Evolutionary conservation across 2,888 invertebrate genomes (phyloP), one percentile per base, ranked within the genome.

Genomic region (Macrophya annulata): DNA sequence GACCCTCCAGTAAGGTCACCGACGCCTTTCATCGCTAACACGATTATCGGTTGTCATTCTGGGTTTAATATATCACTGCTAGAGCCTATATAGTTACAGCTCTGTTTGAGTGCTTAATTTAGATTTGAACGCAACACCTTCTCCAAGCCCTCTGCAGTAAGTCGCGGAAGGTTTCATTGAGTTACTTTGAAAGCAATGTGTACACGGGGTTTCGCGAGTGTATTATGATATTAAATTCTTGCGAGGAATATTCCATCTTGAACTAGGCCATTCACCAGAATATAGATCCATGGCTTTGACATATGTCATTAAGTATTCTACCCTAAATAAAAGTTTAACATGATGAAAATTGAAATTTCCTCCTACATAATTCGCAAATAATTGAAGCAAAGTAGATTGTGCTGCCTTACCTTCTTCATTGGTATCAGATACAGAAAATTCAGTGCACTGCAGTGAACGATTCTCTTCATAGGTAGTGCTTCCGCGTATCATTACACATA

Each of bases 21-120:
- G 68, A 68, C 31, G 37, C 31, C 68, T 68, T 68, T 68, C 68
- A 37, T 37, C 31, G 68, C 68, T 1, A 37, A 68, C 37, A 68
- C 68, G 31, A 17, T 68, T 37, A 68, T 68, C 37, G 25, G 68
- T 37, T 68, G 37, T 68, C 12, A 17, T 31, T 37, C 68, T 37
- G 15, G 37, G 31, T 25, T 8, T 31, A 37, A 68, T 68, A 37
- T 17, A 68, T 37, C 37, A 37, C 37, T 21, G 59, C 21, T n/a
- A 55, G 6, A 17, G 62, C 6, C 62, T 25, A 62, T 25, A 62
- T 31, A 31, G 31, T 31, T 31, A 31, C 3, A 1, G 25, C 21
- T 21, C 62, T 15, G 65, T 1, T 17, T 5, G 17, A 68, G 6
- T 68, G 37, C 31, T 15, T 37, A 17, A 37, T 68, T 37, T 37